These are phyloP conservation scores for Schizotus pectinicornis DNA, from an alignment of 2,888 invertebrate species.

Conservation along the genomic window DNA sequence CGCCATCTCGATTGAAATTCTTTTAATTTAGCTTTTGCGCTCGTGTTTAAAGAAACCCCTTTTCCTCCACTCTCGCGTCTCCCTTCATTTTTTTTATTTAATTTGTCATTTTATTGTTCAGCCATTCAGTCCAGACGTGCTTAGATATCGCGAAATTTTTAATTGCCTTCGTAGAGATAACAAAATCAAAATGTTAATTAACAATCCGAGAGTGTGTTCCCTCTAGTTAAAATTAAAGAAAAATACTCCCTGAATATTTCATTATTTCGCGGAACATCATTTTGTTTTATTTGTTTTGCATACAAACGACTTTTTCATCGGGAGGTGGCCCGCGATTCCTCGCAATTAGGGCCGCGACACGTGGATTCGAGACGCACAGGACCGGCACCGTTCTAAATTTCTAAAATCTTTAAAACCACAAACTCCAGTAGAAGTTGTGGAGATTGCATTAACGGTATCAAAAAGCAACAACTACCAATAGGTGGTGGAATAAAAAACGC, in stretches of 20 bases:
- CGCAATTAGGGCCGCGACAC: too few relatives aligned
- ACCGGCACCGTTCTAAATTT: too few relatives aligned
- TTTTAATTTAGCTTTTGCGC: constrained; percentile 54
- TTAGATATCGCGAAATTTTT: constrained; percentile 57
- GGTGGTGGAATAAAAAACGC: too few relatives aligned
- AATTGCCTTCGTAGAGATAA: constrained; percentile 55
- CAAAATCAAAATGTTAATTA: constrained; percentile 60
- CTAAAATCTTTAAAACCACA: too few relatives aligned
- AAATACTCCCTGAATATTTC: constrained; percentile 57
- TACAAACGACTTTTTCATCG: constrained; percentile 36
- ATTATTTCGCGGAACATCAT: constrained; percentile 41
- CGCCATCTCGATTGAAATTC: constrained; percentile 54
- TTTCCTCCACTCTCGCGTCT: constrained; percentile 38
- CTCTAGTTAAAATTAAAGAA: constrained; percentile 58
- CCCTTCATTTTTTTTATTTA: constrained; percentile 57
- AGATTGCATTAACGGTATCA: too few relatives aligned
- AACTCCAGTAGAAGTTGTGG: too few relatives aligned
- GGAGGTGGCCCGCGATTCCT: too few relatives aligned
- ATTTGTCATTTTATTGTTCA: constrained; percentile 58
- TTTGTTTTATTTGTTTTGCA: constrained; percentile 45
- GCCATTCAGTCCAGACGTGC: constrained; percentile 51
- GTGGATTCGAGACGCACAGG: too few relatives aligned
- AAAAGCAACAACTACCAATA: too few relatives aligned
- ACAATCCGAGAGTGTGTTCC: constrained; percentile 59
- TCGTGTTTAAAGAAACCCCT: constrained; percentile 56